Evolutionary conservation across 2,797 vertebrate species (phyloP).

Genomic region (Microctenopoma stevenorrisi): DNA sequence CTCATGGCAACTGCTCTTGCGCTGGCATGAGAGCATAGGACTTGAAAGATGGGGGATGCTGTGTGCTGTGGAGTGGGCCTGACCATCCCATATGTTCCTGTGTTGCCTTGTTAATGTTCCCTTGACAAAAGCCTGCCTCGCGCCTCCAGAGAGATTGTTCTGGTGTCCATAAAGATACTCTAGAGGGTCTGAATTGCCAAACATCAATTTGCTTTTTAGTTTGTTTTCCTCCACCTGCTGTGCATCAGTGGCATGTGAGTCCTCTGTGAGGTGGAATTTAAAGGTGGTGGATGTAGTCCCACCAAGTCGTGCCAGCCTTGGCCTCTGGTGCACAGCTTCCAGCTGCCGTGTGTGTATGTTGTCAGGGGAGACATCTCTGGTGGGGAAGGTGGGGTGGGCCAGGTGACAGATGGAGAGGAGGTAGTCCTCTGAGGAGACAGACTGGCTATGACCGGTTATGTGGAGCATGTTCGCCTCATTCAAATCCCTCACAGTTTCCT

Average conservation of each 20-base stretch:
- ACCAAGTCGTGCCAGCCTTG: constrained; percentile 48
- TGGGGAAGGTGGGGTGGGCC: constrained; percentile 86
- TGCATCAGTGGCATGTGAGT: constrained; percentile 3
- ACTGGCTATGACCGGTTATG: constrained; percentile 48
- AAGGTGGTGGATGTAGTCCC: constrained; percentile 28
- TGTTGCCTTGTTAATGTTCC: constrained; percentile 27
- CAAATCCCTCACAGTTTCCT: constrained; percentile 80
- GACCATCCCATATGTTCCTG: constrained; percentile 9
- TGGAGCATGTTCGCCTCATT: constrained; percentile 55
- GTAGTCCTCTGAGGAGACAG: constrained; percentile 85
- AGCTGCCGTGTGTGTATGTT: constrained; percentile 58
- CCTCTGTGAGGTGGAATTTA: constrained; percentile 18
- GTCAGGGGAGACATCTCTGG: constrained; percentile 63
- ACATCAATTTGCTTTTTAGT: constrained; percentile 14
- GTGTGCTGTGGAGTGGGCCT: constrained; percentile 54
- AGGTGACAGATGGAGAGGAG: constrained; percentile 91
- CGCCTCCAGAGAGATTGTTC: constrained; percentile 44
- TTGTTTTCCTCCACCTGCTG: constrained; percentile 30
- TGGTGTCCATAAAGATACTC: constrained; percentile 85
- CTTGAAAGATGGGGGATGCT: constrained; percentile 76
- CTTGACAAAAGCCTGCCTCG: constrained; percentile 18
- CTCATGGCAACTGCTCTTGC: constrained; percentile 79
- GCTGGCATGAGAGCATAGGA: constrained; percentile 67
- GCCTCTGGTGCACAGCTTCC: constrained; percentile 60
- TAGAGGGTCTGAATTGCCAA: constrained; percentile 80